Percentiles rank a stretch among this genome's conserved stretches.
These are phyloP conservation scores for Anguilla rostrata DNA, from an alignment of 2,113 vertebrate genomes.

Conservation along the genomic window DNA sequence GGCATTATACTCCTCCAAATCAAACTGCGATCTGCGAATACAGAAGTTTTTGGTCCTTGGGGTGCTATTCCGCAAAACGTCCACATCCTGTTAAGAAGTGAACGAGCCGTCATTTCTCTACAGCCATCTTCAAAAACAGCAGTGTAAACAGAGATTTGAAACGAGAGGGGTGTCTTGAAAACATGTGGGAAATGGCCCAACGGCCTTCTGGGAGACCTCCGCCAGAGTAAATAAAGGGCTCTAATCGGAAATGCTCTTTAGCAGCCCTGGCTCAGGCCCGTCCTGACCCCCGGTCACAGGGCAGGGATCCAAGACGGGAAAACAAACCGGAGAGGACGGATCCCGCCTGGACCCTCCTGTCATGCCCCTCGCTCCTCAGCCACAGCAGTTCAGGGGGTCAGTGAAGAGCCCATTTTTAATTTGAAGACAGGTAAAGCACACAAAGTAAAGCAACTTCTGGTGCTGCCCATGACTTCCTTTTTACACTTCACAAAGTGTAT, in stretches of 20 bases:
- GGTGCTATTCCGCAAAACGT: background rate
- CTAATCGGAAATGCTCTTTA: slow-evolving; percentile 16
- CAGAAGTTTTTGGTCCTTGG: background rate
- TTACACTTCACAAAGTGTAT: background rate
- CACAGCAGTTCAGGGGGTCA: background rate
- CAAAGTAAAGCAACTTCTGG: background rate
- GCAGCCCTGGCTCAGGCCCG: background rate
- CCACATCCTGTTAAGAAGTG: background rate
- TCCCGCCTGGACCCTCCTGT: background rate
- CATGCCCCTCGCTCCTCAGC: background rate
- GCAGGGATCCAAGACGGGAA: background rate
- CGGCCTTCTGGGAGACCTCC: background rate
- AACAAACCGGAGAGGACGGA: slow-evolving; percentile 9
- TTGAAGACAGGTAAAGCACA: background rate
- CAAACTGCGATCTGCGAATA: background rate
- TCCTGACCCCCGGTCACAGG: background rate
- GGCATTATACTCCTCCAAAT: background rate
- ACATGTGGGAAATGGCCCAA: slow-evolving; percentile 11
- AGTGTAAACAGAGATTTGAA: slow-evolving; percentile 27
- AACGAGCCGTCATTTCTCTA: background rate
- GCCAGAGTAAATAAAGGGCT: slow-evolving; percentile 36
- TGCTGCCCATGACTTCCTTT: background rate
- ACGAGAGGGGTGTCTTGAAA: slow-evolving; percentile 11
- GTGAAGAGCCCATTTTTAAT: background rate
- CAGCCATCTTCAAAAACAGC: slow-evolving; percentile 24